Evolutionary conservation across 1,140 invertebrate genomes (phyloP).

Genomic region (Drosophila tristis): DNA sequence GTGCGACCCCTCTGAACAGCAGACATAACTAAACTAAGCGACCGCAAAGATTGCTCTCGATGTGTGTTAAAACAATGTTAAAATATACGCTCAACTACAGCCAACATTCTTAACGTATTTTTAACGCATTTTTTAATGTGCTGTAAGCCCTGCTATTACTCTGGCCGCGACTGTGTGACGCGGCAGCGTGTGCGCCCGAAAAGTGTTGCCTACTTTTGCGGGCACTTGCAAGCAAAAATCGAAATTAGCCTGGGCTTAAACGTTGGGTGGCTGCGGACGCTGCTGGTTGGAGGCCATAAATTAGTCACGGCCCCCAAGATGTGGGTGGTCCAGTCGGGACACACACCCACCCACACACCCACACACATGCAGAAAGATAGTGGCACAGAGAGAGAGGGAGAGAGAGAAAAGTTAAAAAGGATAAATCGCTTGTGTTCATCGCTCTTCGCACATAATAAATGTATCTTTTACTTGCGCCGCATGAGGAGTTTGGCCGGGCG

Average conservation of each 20-base stretch:
- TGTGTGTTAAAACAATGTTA: no score
- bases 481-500: slow-evolving; percentile 49
- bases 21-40: no score
- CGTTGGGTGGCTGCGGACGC: slow-evolving; percentile 41
- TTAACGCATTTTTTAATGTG: no score
- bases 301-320: slow-evolving; percentile 62
- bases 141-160: no score
- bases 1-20: no score
- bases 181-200: background rate
- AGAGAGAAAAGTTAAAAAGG: slow-evolving; percentile 80
- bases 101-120: no score
- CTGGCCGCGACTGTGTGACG: background rate
- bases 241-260: slow-evolving; percentile 70
- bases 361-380: slow-evolving; percentile 18
- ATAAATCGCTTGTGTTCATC: slow-evolving; percentile 84
- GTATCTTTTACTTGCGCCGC: slow-evolving; percentile 81
- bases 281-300: slow-evolving; percentile 74
- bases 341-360: slow-evolving; percentile 35
- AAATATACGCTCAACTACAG: no score
- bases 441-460: slow-evolving; percentile 83
- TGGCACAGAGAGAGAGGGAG: slow-evolving; percentile 18
- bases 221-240: slow-evolving; percentile 22
- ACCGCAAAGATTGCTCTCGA: no score
- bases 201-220: slow-evolving; percentile 59
- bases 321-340: slow-evolving; percentile 63